phyloP scores from a whole-genome alignment of 2,113 vertebrate genomes.

The Stictonetta naevosa region DNA sequence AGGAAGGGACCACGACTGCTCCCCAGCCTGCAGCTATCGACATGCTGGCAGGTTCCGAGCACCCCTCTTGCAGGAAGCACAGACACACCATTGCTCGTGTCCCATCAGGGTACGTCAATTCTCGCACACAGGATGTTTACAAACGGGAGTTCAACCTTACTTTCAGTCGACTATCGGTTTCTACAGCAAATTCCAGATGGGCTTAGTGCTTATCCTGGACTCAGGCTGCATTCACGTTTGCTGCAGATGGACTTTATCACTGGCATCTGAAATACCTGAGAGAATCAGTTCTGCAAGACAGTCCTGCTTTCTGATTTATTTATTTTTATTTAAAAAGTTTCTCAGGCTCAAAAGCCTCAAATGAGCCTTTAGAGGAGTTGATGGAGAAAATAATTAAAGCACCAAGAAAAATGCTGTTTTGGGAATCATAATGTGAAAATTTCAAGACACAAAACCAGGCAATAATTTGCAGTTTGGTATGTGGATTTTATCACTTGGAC shows the following conservation, averaged over 20 bases:
- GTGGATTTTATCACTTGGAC: constrained; percentile 44
- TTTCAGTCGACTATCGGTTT: background rate
- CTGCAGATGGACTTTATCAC: constrained; percentile 31
- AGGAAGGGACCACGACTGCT: background rate
- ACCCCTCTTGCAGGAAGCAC: rapidly evolving
- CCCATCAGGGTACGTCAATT: background rate
- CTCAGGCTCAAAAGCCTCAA: constrained; percentile 24
- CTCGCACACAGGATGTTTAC: background rate
- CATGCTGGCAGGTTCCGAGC: background rate
- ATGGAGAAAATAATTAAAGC: constrained; percentile 63
- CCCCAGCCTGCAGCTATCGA: background rate
- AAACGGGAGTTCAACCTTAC: background rate
- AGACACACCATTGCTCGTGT: background rate
- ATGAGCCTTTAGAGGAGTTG: constrained; percentile 13
- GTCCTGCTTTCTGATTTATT: background rate
- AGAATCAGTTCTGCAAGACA: constrained; percentile 32
- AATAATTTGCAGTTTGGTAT: constrained; percentile 29
- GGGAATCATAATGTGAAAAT: constrained; percentile 40
- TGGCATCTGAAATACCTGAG: constrained; percentile 5
- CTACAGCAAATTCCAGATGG: background rate
- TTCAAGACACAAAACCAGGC: constrained; percentile 3
- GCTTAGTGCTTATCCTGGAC: background rate
- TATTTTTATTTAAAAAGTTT: constrained; percentile 25
- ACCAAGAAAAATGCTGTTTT: background rate
- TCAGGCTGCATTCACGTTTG: background rate